Evolutionary conservation across 1,140 invertebrate species (phyloP).

Genomic region (Drosophila sp.): DNA sequence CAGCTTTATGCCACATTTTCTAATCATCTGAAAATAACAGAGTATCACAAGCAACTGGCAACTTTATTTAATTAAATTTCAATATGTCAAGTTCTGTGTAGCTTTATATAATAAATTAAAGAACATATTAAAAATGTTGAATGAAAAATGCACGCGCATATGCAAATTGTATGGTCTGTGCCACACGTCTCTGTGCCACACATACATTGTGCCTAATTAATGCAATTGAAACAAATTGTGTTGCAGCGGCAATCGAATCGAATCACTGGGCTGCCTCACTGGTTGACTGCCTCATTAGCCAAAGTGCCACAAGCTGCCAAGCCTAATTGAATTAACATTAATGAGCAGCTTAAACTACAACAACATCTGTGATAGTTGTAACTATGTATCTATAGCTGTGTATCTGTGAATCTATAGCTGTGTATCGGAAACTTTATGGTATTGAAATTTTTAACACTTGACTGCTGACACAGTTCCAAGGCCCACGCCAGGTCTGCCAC

Average conservation of each 20-base stretch:
- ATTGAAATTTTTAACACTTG: slow-evolving; percentile 21
- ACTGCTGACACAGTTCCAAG: slow-evolving; percentile 38
- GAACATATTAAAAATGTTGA: slow-evolving; percentile 1
- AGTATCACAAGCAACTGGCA: background rate
- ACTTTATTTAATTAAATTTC: background rate
- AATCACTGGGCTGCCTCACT: slow-evolving; percentile 13
- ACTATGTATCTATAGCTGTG: background rate
- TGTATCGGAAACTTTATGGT: slow-evolving; percentile 7
- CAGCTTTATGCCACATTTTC: background rate
- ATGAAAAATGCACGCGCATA: slow-evolving; percentile 1
- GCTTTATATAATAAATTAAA: slow-evolving; percentile 18
- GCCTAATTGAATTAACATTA: slow-evolving; percentile 78
- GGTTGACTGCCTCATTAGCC: slow-evolving; percentile 67
- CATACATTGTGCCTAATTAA: slow-evolving; percentile 64
- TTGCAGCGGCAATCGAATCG: slow-evolving; percentile 42
- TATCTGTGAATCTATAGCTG: no score
- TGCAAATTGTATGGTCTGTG: slow-evolving; percentile 16
- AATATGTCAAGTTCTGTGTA: background rate
- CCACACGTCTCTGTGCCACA: slow-evolving; percentile 8
- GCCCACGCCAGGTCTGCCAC: slow-evolving; percentile 18
- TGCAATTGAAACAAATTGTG: slow-evolving; percentile 74
- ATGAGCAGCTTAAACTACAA: slow-evolving; percentile 54
- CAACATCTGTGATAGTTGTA: slow-evolving; percentile 13
- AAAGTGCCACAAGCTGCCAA: slow-evolving; percentile 66
- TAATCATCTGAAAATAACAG: background rate